phyloP scores from a whole-genome alignment of 1,140 invertebrate genomes.

The Zaprionus nigranus region DNA sequence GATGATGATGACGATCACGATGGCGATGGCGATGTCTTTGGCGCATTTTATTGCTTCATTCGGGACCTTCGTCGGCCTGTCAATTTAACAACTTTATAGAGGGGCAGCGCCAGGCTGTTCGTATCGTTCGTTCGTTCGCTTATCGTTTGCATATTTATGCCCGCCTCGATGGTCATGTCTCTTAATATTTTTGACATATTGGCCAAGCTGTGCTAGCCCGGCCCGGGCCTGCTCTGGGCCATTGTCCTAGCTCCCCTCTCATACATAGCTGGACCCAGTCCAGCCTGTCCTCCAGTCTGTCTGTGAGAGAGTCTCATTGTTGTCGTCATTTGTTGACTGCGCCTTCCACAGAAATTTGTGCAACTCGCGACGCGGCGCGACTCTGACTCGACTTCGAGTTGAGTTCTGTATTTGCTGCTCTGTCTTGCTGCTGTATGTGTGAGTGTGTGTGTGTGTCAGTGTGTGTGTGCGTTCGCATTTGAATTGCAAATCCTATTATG shows the following conservation, averaged over 20 bases:
- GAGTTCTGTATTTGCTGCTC: slow-evolving; percentile 53
- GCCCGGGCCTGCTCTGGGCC: slow-evolving; percentile 7
- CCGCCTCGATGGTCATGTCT: slow-evolving; percentile 71
- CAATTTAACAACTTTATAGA: slow-evolving; percentile 84
- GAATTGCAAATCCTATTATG: slow-evolving; percentile 84
- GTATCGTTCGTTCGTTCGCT: slow-evolving; percentile 39
- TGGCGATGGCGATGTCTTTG: slow-evolving; percentile 64
- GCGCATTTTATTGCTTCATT: slow-evolving; percentile 80
- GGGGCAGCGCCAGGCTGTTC: slow-evolving; percentile 23
- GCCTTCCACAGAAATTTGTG: slow-evolving; percentile 75
- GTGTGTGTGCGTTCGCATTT: slow-evolving; percentile 73
- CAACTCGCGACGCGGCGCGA: slow-evolving; percentile 53
- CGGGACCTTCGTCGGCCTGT: slow-evolving; percentile 74
- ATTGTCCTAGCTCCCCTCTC: slow-evolving; percentile 20
- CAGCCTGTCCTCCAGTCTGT: slow-evolving; percentile 21
- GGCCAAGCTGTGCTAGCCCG: slow-evolving; percentile 45
- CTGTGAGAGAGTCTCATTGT: slow-evolving; percentile 49
- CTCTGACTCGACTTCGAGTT: slow-evolving; percentile 48
- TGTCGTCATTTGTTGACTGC: slow-evolving; percentile 58
- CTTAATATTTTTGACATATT: slow-evolving; percentile 84
- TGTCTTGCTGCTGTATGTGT: slow-evolving; percentile 18
- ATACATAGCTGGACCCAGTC: slow-evolving; percentile 33
- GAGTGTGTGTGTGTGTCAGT: slow-evolving; percentile 15
- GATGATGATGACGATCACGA: not conserved
- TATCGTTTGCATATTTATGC: slow-evolving; percentile 82